These are phyloP conservation scores for Epicampocera succincta DNA, from an alignment of 2,888 invertebrate species.

Conservation along the genomic window DNA sequence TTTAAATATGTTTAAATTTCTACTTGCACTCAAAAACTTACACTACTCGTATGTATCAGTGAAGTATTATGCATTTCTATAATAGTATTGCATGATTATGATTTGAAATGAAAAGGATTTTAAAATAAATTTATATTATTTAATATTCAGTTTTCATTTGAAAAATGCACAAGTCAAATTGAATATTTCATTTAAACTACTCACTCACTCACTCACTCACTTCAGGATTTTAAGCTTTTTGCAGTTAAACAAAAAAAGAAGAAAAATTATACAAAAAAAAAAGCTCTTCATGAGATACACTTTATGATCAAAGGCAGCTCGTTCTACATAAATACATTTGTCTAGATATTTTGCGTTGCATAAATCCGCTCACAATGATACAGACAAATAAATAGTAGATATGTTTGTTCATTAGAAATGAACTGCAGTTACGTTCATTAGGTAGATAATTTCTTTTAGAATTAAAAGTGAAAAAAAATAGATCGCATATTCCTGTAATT, in stretches of 20 bases:
- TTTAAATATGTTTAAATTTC: conserved; percentile 5
- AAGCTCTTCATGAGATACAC: neutral
- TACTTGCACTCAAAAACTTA: no score
- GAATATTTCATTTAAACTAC: conserved; percentile 3
- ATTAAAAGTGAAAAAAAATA: no score
- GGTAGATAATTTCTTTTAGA: no score
- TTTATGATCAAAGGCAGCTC: neutral
- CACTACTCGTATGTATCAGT: neutral
- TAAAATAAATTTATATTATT: conserved; percentile 26
- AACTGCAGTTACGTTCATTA: no score
- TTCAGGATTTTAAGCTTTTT: conserved; percentile 15
- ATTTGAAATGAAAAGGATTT: conserved; percentile 39
- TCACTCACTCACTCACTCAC: conserved; percentile 9
- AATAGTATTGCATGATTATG: conserved; percentile 9
- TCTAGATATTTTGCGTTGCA: neutral
- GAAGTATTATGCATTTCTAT: conserved; percentile 1
- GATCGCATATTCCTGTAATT: no score
- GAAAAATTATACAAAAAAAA: no score
- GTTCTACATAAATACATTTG: conserved; percentile 4
- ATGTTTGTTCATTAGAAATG: no score
- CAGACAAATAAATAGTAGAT: no score
- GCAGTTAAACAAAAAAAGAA: neutral
- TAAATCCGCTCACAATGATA: no score
- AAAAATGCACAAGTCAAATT: conserved; percentile 12
- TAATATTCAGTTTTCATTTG: conserved; percentile 7